Base-by-base conservation (phyloP, 2,113 vertebrate genomes). In the Macaca mulatta region DNA sequence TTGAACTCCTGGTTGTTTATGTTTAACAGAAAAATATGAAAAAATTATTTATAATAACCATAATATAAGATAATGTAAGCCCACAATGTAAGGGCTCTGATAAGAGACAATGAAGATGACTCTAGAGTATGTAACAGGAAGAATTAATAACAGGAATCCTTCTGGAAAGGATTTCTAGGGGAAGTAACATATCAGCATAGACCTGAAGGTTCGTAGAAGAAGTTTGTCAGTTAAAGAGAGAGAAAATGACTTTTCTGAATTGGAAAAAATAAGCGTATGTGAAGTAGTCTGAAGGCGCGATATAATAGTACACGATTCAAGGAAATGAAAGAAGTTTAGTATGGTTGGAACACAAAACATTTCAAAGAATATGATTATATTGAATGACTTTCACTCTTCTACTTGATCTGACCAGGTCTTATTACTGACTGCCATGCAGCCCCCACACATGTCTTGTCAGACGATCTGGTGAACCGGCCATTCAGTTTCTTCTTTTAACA, bases 351-450 rank as follows among this genome's bases (percentile, higher is more conserved):
- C 10, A 14, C n/a, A 45, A 23, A 7, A 9, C 12, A n/a, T 80
- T 74, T 74, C 48, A 55, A 77, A 80, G 6, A 30, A 35, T 30
- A 16, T 40, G 55, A 23, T 85, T 50, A 67, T 57, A 69, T n/a
- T 35, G 78, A 72, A 50, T 72, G 16, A 40, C 25, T 35, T 80
- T 89, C 2, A 27, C 13, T 89, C 38, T 38, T 45, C 64, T 79
- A 45, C 43, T 10, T 85, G 10, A 48, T 23, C 45, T 85, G 27
- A 40, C 13, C 50, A 59, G 45, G 50, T 8, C 18, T 92, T 70
- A 6, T n/a, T 43, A n/a, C 61, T 43, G n/a, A n/a, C 1, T 1
- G 3, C 2, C 18, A 1, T 30, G 48, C 17, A 8, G 27, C 14
- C 43, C 13, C 13, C 13, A 8, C 17, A 12, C 6, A 10, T 61